A percentile compares a stretch with the other conserved stretches of the same genome.
phyloP scores from a whole-genome alignment of 2,888 invertebrate species.

The Entomobrya multifasciata region DNA sequence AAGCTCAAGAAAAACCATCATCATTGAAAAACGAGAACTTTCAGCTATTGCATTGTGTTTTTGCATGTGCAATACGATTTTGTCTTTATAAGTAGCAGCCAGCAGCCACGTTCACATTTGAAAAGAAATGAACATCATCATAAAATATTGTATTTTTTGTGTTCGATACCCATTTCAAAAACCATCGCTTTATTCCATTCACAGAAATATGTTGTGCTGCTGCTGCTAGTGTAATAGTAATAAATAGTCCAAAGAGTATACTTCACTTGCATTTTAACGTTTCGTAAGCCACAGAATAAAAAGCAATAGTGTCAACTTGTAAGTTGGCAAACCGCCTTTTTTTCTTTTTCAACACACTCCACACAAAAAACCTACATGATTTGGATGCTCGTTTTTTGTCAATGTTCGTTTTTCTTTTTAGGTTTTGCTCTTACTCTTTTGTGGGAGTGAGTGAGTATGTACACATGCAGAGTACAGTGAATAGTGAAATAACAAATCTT shows the following conservation, averaged over 20 bases:
- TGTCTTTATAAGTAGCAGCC: too few species aligned
- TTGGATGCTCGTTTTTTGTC: neutral
- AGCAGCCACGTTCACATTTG: neutral
- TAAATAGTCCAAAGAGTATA: neutral
- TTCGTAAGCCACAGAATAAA: constrained; percentile 7
- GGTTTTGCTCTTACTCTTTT: constrained; percentile 22
- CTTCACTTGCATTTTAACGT: neutral
- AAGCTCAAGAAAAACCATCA: neutral
- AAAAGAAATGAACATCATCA: constrained; percentile 30
- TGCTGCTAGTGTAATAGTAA: neutral
- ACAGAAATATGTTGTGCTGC: neutral
- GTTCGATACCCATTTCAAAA: constrained; percentile 49
- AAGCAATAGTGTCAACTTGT: constrained; percentile 52
- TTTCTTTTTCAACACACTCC: neutral
- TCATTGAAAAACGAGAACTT: neutral
- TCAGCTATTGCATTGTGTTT: neutral
- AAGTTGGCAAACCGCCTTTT: constrained; percentile 62
- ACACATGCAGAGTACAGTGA: too few species aligned
- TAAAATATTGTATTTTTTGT: constrained; percentile 53
- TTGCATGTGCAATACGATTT: neutral
- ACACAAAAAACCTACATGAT: constrained; percentile 33
- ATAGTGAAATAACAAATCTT: constrained; percentile 66
- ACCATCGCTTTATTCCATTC: constrained; percentile 36
- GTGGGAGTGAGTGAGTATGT: neutral
- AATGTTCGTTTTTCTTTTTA: neutral